These are phyloP conservation scores for Aromia moschata DNA, from an alignment of 2,888 invertebrate genomes.

Conservation along the genomic window DNA sequence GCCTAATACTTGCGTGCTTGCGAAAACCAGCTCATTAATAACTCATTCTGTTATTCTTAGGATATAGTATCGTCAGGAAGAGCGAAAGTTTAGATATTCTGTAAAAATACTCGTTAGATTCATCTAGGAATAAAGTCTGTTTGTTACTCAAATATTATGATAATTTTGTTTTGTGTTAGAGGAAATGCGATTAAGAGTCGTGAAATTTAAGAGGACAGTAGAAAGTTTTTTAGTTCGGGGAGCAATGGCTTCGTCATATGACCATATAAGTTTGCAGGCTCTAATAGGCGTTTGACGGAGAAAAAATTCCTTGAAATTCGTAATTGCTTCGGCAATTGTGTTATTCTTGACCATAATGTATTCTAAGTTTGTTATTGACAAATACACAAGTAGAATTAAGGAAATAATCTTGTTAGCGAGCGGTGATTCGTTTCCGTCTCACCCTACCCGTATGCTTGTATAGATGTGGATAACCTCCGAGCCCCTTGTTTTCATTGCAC, in stretches of 20 bases:
- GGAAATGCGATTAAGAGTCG: too few relatives aligned
- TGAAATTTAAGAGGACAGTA: too few relatives aligned
- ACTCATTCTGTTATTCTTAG: slow-evolving; percentile 29
- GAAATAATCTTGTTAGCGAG: slow-evolving; percentile 54
- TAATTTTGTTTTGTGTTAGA: too few relatives aligned
- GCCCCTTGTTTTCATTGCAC: slow-evolving; percentile 54
- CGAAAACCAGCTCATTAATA: slow-evolving; percentile 51
- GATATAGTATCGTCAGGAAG: slow-evolving; percentile 7
- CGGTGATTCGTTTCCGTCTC: slow-evolving; percentile 37
- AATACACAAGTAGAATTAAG: slow-evolving; percentile 45
- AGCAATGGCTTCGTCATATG: too few relatives aligned
- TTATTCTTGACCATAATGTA: slow-evolving; percentile 5
- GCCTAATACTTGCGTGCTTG: slow-evolving; percentile 54
- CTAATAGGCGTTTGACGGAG: too few relatives aligned
- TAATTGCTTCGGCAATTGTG: not conserved
- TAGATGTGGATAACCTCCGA: slow-evolving; percentile 57
- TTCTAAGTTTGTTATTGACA: slow-evolving; percentile 41
- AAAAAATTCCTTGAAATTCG: too few relatives aligned
- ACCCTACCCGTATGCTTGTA: slow-evolving; percentile 49
- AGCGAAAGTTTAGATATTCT: slow-evolving; percentile 1
- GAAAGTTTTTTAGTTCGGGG: too few relatives aligned
- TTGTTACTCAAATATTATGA: too few relatives aligned
- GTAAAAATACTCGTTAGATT: not conserved
- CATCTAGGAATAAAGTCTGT: not conserved
- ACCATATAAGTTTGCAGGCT: too few relatives aligned